A percentile compares a stretch with the other conserved stretches of the same genome.
phyloP scores from a whole-genome alignment of 2,888 invertebrate species.

The Tetranychus piercei region DNA sequence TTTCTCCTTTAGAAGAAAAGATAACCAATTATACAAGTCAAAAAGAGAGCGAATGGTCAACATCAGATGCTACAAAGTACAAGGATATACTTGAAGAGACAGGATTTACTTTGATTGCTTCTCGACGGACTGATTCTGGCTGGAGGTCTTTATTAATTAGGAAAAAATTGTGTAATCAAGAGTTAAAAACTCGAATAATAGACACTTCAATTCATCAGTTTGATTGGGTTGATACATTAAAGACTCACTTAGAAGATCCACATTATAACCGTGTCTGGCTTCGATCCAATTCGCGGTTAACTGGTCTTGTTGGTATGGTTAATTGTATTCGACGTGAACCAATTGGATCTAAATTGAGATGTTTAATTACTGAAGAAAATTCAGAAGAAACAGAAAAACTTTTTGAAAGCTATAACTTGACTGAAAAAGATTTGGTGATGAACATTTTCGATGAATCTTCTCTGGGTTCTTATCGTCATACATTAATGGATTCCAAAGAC shows the following conservation, averaged over 20 bases:
- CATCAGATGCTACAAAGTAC: neutral
- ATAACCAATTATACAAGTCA: neutral
- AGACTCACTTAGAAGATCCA: neutral
- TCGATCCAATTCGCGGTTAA: conserved; percentile 27
- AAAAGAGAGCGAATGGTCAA: neutral
- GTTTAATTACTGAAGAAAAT: conserved; percentile 6
- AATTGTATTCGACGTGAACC: conserved; percentile 36
- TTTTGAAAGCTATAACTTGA: neutral
- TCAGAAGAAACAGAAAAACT: neutral
- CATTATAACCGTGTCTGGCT: conserved; percentile 4
- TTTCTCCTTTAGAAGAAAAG: neutral
- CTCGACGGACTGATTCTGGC: neutral
- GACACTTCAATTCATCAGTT: neutral
- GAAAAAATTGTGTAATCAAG: neutral
- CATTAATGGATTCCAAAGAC: neutral
- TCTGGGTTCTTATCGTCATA: conserved; percentile 33
- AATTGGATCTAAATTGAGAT: conserved; percentile 29
- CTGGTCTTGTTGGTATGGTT: conserved; percentile 37
- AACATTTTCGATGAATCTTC: conserved; percentile 23
- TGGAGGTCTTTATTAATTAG: neutral
- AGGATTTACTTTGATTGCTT: neutral
- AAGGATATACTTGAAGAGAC: neutral
- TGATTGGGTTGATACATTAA: conserved; percentile 8
- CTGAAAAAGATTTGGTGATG: conserved; percentile 6
- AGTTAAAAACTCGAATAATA: neutral